phyloP scores from a whole-genome alignment of 1,140 invertebrate genomes.

The Parapsyche elsis region DNA sequence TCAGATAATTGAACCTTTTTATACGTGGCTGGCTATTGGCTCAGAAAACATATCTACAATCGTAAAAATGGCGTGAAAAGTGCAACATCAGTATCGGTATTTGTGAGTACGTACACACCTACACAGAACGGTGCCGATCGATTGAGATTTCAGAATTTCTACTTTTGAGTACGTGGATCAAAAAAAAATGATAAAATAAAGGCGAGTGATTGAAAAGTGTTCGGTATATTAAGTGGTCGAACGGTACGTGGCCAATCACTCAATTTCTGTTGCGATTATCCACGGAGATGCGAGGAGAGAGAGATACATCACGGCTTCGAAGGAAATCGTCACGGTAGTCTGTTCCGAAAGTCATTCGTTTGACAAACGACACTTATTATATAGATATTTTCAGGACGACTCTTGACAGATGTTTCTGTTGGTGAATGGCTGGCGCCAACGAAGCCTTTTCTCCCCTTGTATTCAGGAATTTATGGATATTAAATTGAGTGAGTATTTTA shows the following conservation, averaged over 20 bases:
- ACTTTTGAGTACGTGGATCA: background rate
- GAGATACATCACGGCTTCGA: background rate
- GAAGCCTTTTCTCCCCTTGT: slow-evolving; percentile 13
- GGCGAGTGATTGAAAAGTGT: background rate
- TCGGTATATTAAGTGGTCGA: background rate
- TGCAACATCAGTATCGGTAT: too few relatives aligned
- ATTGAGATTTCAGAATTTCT: background rate
- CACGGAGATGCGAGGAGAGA: background rate
- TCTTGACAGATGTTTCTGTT: slow-evolving; percentile 39
- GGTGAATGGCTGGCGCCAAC: slow-evolving; percentile 23
- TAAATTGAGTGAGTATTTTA: slow-evolving; percentile 54
- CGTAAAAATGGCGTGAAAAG: too few relatives aligned
- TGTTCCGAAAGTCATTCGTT: slow-evolving; percentile 40
- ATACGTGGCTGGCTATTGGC: too few relatives aligned
- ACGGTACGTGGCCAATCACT: background rate
- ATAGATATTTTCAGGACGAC: slow-evolving; percentile 1
- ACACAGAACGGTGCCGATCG: too few relatives aligned
- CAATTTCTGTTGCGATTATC: background rate
- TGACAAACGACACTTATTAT: slow-evolving; percentile 42
- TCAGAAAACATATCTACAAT: too few relatives aligned
- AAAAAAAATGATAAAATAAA: background rate
- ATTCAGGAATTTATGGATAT: slow-evolving; percentile 49
- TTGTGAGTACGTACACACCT: too few relatives aligned
- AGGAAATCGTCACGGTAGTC: slow-evolving; percentile 41
- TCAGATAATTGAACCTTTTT: background rate